Evolutionary conservation across 2,113 vertebrate species (phyloP), one percentile per base, ranked within the genome.

Genomic region (Ptilonorhynchus violaceus): DNA sequence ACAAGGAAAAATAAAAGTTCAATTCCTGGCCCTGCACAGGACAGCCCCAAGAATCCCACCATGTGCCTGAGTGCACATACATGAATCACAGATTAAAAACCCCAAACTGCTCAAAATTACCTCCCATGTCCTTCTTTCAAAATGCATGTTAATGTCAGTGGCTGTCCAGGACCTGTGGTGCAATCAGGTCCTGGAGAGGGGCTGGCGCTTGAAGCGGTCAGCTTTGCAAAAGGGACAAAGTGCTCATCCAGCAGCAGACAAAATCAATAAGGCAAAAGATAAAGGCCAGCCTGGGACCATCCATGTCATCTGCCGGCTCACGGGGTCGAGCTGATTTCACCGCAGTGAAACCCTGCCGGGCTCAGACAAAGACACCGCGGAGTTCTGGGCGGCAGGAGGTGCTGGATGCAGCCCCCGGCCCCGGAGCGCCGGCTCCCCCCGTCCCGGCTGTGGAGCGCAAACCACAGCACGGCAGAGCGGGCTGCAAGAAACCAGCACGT

Each of bases 341-440:
- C 2, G 2, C 59, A 67, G 79, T 47, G 85, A 95, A 86, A 14
- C 46, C 8, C 21, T 42, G 89, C 93, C 96, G 88, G 78, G 55
- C 15, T 5, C 58, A n/a, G 95, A 87, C 94, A 93, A 88, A 89
- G 91, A 70, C 74, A 67, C 60, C 84, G 93, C 95, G 88, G 94
- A 87, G 70, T 8, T 10, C 47, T 2, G 44, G 62, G 85, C 78
- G 70, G 33, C 35, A 52, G 46, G 70, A 66, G 74, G 52, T 35
- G 75, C 30, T 55, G 70, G 68, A 47, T 19, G 22, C 11, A 30
- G 37, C 16, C 41, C 52, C 62, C 33, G 30, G 41, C 60, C 74
- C 18, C 30, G 10, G 50, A 35, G 68, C 1, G 37, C 37, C 37
- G 37, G 37, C 37, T 62, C 35, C 59, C 25, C 8, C 18, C 33